These are phyloP conservation scores for Pollachius pollachius DNA, from an alignment of 2,113 vertebrate species.

Conservation along the genomic window DNA sequence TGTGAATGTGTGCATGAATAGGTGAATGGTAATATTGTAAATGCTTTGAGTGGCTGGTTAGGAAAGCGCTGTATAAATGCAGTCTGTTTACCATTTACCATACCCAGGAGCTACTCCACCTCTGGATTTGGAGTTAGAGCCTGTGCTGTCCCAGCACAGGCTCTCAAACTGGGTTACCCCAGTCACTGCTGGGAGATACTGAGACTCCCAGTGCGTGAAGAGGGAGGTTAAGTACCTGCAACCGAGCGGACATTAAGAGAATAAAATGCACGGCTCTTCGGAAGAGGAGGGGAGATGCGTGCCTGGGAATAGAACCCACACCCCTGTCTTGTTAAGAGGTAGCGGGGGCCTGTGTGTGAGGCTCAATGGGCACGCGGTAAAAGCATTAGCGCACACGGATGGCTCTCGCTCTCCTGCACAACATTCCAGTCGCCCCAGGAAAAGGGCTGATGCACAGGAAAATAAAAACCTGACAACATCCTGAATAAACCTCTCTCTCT, in stretches of 20 bases:
- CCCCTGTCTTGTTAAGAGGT: conserved; percentile 54
- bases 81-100: conserved; percentile 46
- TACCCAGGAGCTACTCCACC: not conserved
- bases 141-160: not conserved
- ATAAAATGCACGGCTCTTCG: conserved; percentile 64
- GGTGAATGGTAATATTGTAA: too few species aligned
- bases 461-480: conserved; percentile 57
- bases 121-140: too few species aligned
- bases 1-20: too few species aligned
- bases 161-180: conserved; percentile 32
- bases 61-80: too few species aligned
- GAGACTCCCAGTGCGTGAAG: too few species aligned
- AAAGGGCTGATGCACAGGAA: conserved; percentile 68
- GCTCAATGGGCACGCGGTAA: conserved; percentile 63
- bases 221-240: not conserved
- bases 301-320: conserved; percentile 71
- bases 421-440: conserved; percentile 62
- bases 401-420: conserved; percentile 52
- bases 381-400: conserved; percentile 61
- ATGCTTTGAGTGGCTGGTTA: too few species aligned
- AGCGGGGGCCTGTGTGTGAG: conserved; percentile 39
- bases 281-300: conserved; percentile 61
- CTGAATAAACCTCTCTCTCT: conserved; percentile 24
- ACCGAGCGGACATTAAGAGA: conserved; percentile 35
- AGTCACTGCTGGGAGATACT: conserved; percentile 42